Evolutionary conservation across 2,888 invertebrate genomes (phyloP).

Genomic region (Catocala fraxini): DNA sequence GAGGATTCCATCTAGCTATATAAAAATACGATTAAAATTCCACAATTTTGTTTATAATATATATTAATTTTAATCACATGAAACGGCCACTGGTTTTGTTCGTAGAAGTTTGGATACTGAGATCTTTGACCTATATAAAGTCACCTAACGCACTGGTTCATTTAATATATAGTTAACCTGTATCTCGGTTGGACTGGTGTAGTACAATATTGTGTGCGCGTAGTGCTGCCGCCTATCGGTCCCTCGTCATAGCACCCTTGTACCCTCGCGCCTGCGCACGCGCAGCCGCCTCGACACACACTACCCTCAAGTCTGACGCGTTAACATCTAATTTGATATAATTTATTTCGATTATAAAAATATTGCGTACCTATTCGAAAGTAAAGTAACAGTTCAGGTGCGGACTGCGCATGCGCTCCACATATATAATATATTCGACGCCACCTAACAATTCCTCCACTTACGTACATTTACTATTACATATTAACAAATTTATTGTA

Average conservation of each 20-base stretch:
- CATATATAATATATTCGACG: slow-evolving; percentile 42
- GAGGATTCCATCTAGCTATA: slow-evolving; percentile 83
- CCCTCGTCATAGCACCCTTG: slow-evolving; percentile 77
- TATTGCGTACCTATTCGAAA: slow-evolving; percentile 59
- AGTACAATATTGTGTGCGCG: slow-evolving; percentile 48
- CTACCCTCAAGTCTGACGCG: slow-evolving; percentile 51
- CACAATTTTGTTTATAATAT: slow-evolving; percentile 59
- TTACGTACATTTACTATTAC: slow-evolving; percentile 46
- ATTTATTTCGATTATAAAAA: slow-evolving; percentile 74
- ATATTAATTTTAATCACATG: slow-evolving; percentile 75
- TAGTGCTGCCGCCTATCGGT: slow-evolving; percentile 54
- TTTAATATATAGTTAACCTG: slow-evolving; percentile 57
- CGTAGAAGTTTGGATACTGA: slow-evolving; percentile 81
- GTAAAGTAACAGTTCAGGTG: slow-evolving; percentile 26
- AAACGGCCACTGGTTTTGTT: slow-evolving; percentile 85
- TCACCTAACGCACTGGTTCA: slow-evolving; percentile 69
- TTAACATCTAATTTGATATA: slow-evolving; percentile 68
- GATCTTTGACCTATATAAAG: slow-evolving; percentile 73
- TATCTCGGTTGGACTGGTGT: slow-evolving; percentile 58
- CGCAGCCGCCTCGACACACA: slow-evolving; percentile 44
- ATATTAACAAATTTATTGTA: slow-evolving; percentile 49
- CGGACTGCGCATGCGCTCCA: slow-evolving; percentile 49
- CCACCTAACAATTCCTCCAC: slow-evolving; percentile 45
- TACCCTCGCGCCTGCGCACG: slow-evolving; percentile 51
- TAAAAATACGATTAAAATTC: slow-evolving; percentile 80